Conservation (phyloP, 2,797 vertebrate genomes). For the Alosa sapidissima region DNA sequence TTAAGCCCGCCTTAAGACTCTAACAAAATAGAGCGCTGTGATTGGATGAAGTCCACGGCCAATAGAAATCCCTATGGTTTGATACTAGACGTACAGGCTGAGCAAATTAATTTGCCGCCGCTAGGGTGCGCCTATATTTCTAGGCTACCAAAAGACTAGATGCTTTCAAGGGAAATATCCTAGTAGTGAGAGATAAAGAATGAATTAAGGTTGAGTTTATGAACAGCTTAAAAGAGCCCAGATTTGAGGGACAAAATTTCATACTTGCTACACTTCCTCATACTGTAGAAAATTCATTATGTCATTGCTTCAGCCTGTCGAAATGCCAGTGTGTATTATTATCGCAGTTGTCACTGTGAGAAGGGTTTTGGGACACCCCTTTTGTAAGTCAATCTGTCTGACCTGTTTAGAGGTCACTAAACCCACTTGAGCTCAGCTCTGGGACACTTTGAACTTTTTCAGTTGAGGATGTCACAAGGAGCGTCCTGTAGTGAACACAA, state of each 20-base stretch:
- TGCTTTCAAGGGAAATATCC: background rate
- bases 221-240: background rate
- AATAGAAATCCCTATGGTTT: too few species aligned
- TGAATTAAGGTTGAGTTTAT: background rate
- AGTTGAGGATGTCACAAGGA: background rate
- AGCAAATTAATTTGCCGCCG: too few species aligned
- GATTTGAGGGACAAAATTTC: background rate
- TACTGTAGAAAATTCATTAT: background rate
- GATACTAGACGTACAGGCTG: too few species aligned
- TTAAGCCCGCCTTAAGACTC: too few species aligned
- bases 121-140: too few species aligned
- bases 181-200: background rate
- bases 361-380: background rate
- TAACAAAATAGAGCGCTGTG: too few species aligned
- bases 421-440: background rate
- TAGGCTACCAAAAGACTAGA: too few species aligned
- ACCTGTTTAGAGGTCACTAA: background rate
- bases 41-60: too few species aligned
- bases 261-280: background rate
- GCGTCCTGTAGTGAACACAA: background rate
- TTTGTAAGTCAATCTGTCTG: background rate
- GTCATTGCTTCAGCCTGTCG: background rate
- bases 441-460: background rate
- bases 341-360: background rate
- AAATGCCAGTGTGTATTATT: conserved; percentile 10